Evolutionary conservation across 2,888 invertebrate species (phyloP).

Genomic region (Heliconius charithonia): DNA sequence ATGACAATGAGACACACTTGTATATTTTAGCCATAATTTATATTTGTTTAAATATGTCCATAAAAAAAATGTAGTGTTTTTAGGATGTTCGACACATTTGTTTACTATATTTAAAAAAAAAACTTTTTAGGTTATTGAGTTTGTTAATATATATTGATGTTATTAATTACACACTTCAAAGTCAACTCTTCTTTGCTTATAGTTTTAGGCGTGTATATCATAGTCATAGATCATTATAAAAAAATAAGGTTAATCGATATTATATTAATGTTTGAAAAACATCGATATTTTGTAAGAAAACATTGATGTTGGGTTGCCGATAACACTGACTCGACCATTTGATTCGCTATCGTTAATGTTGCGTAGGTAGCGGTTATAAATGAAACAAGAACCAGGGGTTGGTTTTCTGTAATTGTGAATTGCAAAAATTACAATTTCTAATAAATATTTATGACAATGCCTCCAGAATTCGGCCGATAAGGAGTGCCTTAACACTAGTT

Average conservation of each 20-base stretch:
- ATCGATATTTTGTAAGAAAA: neutral
- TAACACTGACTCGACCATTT: neutral
- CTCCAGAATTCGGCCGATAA: no score
- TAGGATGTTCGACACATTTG: neutral
- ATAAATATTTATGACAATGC: no score
- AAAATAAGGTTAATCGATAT: neutral
- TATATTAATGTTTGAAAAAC: neutral
- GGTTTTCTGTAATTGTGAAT: no score
- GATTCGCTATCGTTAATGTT: neutral
- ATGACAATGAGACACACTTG: constrained; percentile 60
- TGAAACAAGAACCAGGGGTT: no score
- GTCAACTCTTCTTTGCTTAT: neutral
- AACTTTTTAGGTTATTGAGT: neutral
- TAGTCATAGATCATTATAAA: neutral
- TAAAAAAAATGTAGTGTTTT: neutral
- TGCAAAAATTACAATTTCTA: no score
- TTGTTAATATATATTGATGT: neutral
- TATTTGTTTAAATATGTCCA: neutral
- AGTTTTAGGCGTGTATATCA: constrained; percentile 1
- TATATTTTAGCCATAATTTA: constrained; percentile 67
- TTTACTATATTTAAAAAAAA: neutral
- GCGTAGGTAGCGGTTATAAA: neutral
- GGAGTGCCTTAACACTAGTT: no score
- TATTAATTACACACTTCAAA: neutral
- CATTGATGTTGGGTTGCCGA: neutral